Percentiles rank a stretch among this genome's conserved stretches.
phyloP scores from a whole-genome alignment of 2,888 invertebrate species.

The Atethmia centrago region DNA sequence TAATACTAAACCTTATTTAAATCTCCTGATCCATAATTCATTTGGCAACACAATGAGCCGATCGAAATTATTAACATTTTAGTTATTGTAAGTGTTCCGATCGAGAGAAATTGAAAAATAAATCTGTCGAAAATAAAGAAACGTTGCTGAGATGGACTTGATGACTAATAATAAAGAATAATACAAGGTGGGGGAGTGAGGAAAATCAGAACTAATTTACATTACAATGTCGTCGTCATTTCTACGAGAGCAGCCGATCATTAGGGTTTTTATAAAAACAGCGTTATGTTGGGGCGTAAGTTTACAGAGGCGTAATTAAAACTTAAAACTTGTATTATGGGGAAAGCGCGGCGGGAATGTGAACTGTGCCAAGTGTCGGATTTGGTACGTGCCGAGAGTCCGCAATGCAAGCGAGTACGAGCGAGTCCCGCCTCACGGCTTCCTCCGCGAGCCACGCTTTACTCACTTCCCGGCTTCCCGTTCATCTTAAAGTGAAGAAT shows the following conservation, averaged over 20 bases:
- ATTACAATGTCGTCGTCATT: conserved; percentile 67
- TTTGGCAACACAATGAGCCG: conserved; percentile 63
- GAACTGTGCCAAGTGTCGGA: conserved; percentile 88
- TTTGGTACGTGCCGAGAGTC: conserved; percentile 85
- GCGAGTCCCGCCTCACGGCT: conserved; percentile 42
- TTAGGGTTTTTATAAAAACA: conserved; percentile 70
- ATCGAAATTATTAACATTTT: conserved; percentile 47
- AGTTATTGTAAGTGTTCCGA: conserved; percentile 47
- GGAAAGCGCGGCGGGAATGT: conserved; percentile 78
- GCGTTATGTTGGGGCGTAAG: conserved; percentile 70
- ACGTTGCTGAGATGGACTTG: conserved; percentile 51
- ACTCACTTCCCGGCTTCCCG: conserved; percentile 70
- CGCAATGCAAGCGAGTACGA: conserved; percentile 77
- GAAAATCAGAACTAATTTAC: conserved; percentile 69
- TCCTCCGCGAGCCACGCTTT: conserved; percentile 41
- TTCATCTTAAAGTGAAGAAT: conserved; percentile 70
- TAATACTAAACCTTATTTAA: conserved; percentile 62
- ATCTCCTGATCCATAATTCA: conserved; percentile 63
- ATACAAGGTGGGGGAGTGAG: conserved; percentile 63
- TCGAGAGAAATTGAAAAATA: conserved; percentile 50
- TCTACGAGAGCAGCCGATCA: conserved; percentile 63
- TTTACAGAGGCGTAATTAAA: conserved; percentile 86
- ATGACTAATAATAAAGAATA: conserved; percentile 64
- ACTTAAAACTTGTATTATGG: conserved; percentile 87
- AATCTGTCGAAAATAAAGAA: conserved; percentile 61